A percentile compares a stretch with the other conserved stretches of the same genome.
phyloP scores from a whole-genome alignment of 2,113 vertebrate species.

The Proteles cristata region DNA sequence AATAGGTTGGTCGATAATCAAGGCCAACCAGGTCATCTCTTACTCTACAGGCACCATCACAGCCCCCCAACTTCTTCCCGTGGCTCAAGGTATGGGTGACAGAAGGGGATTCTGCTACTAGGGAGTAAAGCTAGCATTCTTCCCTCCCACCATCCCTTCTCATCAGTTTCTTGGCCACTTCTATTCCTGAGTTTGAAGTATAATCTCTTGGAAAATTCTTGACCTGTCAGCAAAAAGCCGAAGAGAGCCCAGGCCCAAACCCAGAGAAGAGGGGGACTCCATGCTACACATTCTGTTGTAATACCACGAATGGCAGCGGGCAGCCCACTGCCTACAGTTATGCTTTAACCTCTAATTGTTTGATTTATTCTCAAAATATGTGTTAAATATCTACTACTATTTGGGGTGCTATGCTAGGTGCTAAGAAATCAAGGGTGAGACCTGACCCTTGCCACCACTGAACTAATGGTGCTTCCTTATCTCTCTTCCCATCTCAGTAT shows the following conservation, averaged over 20 bases:
- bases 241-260: neutral
- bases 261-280: neutral
- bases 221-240: neutral
- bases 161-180: neutral
- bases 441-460: no score
- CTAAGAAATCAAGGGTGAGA: neutral
- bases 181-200: neutral
- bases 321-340: neutral
- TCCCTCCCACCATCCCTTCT: neutral
- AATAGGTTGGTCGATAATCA: neutral
- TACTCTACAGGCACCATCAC: neutral
- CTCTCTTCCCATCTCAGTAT: neutral
- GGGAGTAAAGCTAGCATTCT: neutral
- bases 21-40: neutral
- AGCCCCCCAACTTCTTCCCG: neutral
- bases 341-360: neutral
- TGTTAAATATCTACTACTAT: neutral
- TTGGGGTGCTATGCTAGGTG: neutral
- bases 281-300: neutral
- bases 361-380: neutral
- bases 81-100: neutral
- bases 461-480: neutral
- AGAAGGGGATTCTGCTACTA: no score
- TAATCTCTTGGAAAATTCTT: neutral
- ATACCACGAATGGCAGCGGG: no score